A percentile compares a stretch with the other conserved stretches of the same genome.
Evolutionary conservation across 2,888 invertebrate genomes (phyloP).

Genomic region (Chesias legatella): DNA sequence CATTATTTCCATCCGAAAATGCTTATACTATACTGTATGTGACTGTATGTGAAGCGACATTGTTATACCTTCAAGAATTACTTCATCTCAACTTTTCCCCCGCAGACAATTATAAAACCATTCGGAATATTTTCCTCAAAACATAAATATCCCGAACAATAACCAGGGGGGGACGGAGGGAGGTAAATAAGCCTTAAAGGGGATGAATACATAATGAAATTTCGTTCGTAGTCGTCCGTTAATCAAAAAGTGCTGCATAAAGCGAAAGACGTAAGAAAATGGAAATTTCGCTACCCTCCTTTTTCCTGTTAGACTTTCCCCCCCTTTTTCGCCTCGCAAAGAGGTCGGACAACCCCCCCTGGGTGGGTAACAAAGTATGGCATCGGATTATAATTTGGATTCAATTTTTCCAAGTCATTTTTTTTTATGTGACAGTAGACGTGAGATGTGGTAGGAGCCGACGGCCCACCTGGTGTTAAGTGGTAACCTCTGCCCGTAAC

Average conservation of each 20-base stretch:
- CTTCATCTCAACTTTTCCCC: too few species aligned
- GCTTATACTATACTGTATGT: too few species aligned
- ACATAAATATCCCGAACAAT: slow-evolving; percentile 24
- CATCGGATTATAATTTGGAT: slow-evolving; percentile 38
- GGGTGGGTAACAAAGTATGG: slow-evolving; percentile 35
- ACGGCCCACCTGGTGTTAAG: too few species aligned
- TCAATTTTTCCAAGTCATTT: too few species aligned
- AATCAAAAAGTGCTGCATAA: slow-evolving; percentile 79
- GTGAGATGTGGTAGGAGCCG: too few species aligned
- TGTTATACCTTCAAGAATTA: too few species aligned
- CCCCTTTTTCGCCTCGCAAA: slow-evolving; percentile 66
- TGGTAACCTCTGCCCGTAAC: too few species aligned
- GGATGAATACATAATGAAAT: slow-evolving; percentile 79
- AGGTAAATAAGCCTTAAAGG: slow-evolving; percentile 45
- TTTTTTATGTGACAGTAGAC: too few species aligned
- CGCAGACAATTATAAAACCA: neutral
- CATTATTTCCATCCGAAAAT: too few species aligned
- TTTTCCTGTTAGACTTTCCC: slow-evolving; percentile 73
- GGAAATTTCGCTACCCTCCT: slow-evolving; percentile 80
- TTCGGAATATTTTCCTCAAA: slow-evolving; percentile 6
- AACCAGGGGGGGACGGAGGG: slow-evolving; percentile 20
- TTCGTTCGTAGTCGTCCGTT: slow-evolving; percentile 74
- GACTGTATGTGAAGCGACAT: too few species aligned
- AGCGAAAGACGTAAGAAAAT: slow-evolving; percentile 77
- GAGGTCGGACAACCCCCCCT: slow-evolving; percentile 60